phyloP scores from a whole-genome alignment of 2,113 vertebrate species.

The Dicaeum eximium region DNA sequence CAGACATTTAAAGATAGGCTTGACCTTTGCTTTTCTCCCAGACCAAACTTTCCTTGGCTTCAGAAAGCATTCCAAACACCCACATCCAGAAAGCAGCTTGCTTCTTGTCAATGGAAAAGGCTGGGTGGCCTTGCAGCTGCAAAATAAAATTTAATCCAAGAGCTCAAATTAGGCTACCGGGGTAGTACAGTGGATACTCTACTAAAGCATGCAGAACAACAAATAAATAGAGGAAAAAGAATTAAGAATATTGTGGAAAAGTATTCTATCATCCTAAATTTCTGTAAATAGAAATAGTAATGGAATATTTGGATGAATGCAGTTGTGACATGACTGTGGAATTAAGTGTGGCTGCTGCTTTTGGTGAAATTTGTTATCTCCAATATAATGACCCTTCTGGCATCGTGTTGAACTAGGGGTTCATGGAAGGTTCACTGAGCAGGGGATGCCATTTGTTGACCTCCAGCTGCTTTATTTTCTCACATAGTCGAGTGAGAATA shows the following conservation, averaged over 20 bases:
- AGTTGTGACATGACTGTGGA: neutral
- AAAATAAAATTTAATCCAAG: neutral
- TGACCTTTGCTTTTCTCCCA: neutral
- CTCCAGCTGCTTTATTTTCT: conserved; percentile 43
- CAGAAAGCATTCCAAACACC: neutral
- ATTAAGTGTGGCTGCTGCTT: neutral
- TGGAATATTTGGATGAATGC: neutral
- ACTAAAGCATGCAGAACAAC: neutral
- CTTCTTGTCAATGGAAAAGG: neutral
- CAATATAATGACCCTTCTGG: neutral
- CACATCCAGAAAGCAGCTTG: neutral
- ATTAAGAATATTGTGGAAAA: neutral
- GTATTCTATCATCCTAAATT: neutral
- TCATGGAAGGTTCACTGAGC: conserved; percentile 38
- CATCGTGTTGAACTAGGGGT: neutral
- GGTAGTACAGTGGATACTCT: neutral
- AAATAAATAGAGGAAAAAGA: neutral
- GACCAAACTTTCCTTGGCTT: conserved; percentile 6
- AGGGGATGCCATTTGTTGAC: conserved; percentile 22
- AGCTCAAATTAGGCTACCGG: neutral
- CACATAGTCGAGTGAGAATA: neutral
- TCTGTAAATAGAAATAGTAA: neutral
- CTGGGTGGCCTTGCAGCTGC: neutral
- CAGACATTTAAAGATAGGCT: neutral
- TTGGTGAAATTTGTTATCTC: neutral